These are phyloP conservation scores for Sciurus carolinensis DNA, from an alignment of 2,797 vertebrate genomes.

Conservation along the genomic window DNA sequence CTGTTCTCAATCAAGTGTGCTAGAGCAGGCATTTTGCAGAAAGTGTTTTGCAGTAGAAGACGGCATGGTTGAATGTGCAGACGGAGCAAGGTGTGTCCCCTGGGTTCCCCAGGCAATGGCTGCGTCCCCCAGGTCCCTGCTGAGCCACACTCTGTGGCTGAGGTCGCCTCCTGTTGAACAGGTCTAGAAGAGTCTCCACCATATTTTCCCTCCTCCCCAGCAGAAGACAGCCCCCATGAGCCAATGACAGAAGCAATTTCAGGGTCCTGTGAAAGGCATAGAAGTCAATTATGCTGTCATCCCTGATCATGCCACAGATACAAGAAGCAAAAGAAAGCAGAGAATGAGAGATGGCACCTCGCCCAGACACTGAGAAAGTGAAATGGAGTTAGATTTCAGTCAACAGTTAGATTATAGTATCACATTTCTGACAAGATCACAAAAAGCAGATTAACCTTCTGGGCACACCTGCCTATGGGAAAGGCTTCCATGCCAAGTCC, in stretches of 20 bases:
- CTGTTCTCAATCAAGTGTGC: rapidly evolving
- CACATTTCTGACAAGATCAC: slow-evolving; percentile 68
- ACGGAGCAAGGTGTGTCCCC: background rate
- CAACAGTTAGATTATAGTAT: slow-evolving; percentile 57
- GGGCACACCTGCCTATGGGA: slow-evolving; percentile 44
- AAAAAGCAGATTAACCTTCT: slow-evolving; percentile 71
- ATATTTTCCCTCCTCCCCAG: slow-evolving; percentile 10
- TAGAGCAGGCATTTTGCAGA: background rate
- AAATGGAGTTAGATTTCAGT: slow-evolving; percentile 63
- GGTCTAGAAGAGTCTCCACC: slow-evolving; percentile 56
- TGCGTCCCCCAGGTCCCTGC: background rate
- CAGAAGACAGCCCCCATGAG: background rate
- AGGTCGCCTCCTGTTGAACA: slow-evolving; percentile 82
- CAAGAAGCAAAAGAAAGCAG: background rate
- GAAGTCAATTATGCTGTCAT: slow-evolving; percentile 72
- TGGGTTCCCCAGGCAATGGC: rapidly evolving
- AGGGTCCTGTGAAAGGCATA: slow-evolving; percentile 41
- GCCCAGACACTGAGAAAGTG: background rate
- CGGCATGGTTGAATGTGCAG: rapidly evolving
- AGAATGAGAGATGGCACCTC: background rate
- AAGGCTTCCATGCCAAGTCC: slow-evolving; percentile 66
- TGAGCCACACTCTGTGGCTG: slow-evolving; percentile 29
- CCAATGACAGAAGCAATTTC: slow-evolving; percentile 60
- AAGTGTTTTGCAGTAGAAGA: background rate
- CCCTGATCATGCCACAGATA: slow-evolving; percentile 27